These are phyloP conservation scores for Epinotia ramella DNA, from an alignment of 2,888 invertebrate genomes.

Conservation along the genomic window DNA sequence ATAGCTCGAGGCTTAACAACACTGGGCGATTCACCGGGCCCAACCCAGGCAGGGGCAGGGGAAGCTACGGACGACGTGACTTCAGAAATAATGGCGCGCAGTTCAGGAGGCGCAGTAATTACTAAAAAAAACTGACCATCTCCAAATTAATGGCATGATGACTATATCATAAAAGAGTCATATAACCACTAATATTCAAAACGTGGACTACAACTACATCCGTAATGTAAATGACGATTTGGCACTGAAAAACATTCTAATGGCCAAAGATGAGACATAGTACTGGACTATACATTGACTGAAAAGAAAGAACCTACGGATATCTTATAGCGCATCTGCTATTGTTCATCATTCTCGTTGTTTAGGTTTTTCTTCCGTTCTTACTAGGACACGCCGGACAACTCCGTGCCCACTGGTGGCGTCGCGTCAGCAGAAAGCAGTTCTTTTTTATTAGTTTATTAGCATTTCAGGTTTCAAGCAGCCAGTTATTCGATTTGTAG, in stretches of 20 bases:
- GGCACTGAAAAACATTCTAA: conserved; percentile 6
- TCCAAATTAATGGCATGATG: conserved; percentile 6
- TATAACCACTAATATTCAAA: conserved; percentile 1
- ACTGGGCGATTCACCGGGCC: conserved; percentile 70
- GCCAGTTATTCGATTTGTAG: conserved; percentile 18
- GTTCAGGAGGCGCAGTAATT: conserved; percentile 74
- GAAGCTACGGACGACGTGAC: conserved; percentile 79
- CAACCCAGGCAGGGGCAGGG: conserved; percentile 70
- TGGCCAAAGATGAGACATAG: conserved; percentile 1
- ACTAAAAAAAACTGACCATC: conserved; percentile 56
- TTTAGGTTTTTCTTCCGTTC: conserved; percentile 23
- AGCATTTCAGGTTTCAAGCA: conserved; percentile 18
- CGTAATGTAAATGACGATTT: conserved; percentile 3
- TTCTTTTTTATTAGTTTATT: too few relatives aligned
- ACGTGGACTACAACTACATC: not conserved
- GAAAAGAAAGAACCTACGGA: not conserved
- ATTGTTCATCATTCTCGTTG: not conserved
- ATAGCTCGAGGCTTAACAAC: conserved; percentile 89
- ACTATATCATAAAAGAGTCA: not conserved
- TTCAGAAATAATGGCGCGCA: conserved; percentile 74
- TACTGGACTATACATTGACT: conserved; percentile 5
- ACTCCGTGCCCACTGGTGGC: not conserved
- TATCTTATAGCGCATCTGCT: not conserved
- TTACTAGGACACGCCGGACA: not conserved
- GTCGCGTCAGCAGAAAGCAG: not conserved